Evolutionary conservation across 2,113 vertebrate genomes (phyloP).

Genomic region (Otocyon megalotis): DNA sequence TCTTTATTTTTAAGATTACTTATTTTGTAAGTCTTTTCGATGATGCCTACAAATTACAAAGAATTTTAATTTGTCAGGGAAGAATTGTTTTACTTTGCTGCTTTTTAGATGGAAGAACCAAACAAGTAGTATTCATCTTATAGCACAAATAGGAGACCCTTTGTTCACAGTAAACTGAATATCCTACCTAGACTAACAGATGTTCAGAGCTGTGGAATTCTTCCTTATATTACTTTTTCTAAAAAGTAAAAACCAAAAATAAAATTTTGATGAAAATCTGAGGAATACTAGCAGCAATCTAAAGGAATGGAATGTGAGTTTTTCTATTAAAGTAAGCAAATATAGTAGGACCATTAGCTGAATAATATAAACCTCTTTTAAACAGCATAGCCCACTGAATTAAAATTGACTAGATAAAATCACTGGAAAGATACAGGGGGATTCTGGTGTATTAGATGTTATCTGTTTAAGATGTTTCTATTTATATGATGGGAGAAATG

Average conservation of each 20-base stretch:
- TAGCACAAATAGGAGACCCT: not conserved
- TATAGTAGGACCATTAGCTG: slow-evolving; percentile 5
- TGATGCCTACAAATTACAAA: slow-evolving; percentile 34
- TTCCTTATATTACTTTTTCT: not conserved
- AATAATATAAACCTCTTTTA: slow-evolving; percentile 18
- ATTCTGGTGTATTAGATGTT: slow-evolving; percentile 14
- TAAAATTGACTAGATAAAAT: slow-evolving; percentile 58
- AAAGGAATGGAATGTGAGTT: slow-evolving; percentile 22
- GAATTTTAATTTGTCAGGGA: slow-evolving; percentile 19
- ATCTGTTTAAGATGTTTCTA: slow-evolving; percentile 21
- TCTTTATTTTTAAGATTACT: slow-evolving; percentile 45
- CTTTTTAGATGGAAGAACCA: slow-evolving; percentile 36
- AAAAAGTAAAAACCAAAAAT: slow-evolving; percentile 55
- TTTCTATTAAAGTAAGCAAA: slow-evolving; percentile 61
- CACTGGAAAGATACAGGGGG: not conserved
- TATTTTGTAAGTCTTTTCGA: slow-evolving; percentile 59
- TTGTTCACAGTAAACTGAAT: slow-evolving; percentile 8
- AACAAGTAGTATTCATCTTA: slow-evolving; percentile 43
- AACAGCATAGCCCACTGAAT: not conserved
- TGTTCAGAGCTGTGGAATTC: not conserved
- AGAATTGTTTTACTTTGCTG: slow-evolving; percentile 14
- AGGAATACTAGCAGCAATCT: slow-evolving; percentile 9
- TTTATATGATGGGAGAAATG: slow-evolving; percentile 50
- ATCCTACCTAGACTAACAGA: not conserved
- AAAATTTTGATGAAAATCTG: slow-evolving; percentile 18